These are phyloP conservation scores for Saccostrea glomerata DNA, from an alignment of 1,140 invertebrate species.

Conservation along the genomic window DNA sequence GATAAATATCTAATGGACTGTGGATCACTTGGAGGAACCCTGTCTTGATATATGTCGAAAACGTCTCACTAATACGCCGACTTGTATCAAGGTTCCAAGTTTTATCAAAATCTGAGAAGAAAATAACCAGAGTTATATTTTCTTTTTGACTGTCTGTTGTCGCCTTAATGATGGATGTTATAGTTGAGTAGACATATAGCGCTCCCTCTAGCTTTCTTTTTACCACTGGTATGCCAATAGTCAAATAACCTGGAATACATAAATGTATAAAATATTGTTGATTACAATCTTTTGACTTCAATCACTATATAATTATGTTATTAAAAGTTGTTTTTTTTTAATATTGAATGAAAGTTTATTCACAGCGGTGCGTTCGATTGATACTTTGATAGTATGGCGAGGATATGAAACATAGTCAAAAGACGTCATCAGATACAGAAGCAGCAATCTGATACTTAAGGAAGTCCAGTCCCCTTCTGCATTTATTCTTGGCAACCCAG, in stretches of 20 bases:
- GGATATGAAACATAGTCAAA: no score
- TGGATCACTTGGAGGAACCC: conserved; percentile 75
- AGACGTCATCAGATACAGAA: no score
- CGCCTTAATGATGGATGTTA: conserved; percentile 64
- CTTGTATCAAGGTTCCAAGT: conserved; percentile 61
- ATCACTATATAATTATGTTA: no score
- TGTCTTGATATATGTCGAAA: conserved; percentile 45
- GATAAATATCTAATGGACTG: conserved; percentile 69
- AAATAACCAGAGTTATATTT: conserved; percentile 63
- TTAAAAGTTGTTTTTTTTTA: no score
- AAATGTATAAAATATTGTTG: background rate
- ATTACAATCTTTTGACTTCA: no score
- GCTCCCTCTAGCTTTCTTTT: conserved; percentile 58
- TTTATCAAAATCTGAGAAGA: conserved; percentile 64
- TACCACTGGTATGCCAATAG: conserved; percentile 74
- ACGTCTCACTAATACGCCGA: conserved; percentile 53
- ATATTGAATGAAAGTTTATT: no score
- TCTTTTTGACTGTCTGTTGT: conserved; percentile 54
- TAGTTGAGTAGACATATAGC: conserved; percentile 66
- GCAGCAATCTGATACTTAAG: no score
- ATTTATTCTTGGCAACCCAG: no score
- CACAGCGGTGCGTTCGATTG: no score
- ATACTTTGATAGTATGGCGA: no score
- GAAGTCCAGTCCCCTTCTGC: no score
- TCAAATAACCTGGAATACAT: conserved; percentile 67